Base-by-base conservation (phyloP, 2,888 invertebrate species). In the Andrena dorsata region DNA sequence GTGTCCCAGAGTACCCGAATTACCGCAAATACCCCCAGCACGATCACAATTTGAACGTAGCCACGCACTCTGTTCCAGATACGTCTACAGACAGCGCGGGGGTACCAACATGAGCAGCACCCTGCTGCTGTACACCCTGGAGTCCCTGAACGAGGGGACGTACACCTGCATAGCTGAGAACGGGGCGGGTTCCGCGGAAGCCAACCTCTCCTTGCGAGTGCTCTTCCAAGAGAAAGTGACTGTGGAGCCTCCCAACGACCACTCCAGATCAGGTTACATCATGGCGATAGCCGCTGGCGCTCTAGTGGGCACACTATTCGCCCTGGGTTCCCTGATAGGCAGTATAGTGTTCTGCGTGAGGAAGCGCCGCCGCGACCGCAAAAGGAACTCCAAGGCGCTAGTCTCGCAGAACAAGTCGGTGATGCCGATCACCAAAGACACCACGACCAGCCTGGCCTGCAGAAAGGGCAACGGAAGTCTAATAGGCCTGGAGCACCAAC, bases 101-200 rank as follows among this genome's bases (percentile, higher is more conserved):
- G 89, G 90, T 41, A 89, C 88, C 65, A 92, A 92, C 73, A 88
- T 91, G 72, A 92, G 89, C 68, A 91, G 90, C 76, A 87, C 86
- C 2, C 83, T 93, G 3, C 88, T 91, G 28, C 88, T 93, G 3
- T 90, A 91, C 77, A 86, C 90, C 2, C 87, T 90, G 8, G 92
- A 93, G 30, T 71, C 88, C 16, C 76, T 85, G 85, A 97, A 98
- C 92, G 98, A 98, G 90, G 98, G 98, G 5, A 97, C 97, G 8
- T 98, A 97, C 92, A 96, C 97, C 3, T 98, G 98, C 93, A 95
- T 97, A 16, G 98, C 98, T 0, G 97, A 97, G 91, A 98, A 98
- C 93, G 95, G 96, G 20, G 98, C 98, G 0, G 98, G 98, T 16
- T 95, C 95, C 77, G 95, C 96, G 0, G 96, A 96, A 86, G 96